These are phyloP conservation scores for Python bivittatus DNA, from an alignment of 2,113 vertebrate species.

Conservation along the genomic window DNA sequence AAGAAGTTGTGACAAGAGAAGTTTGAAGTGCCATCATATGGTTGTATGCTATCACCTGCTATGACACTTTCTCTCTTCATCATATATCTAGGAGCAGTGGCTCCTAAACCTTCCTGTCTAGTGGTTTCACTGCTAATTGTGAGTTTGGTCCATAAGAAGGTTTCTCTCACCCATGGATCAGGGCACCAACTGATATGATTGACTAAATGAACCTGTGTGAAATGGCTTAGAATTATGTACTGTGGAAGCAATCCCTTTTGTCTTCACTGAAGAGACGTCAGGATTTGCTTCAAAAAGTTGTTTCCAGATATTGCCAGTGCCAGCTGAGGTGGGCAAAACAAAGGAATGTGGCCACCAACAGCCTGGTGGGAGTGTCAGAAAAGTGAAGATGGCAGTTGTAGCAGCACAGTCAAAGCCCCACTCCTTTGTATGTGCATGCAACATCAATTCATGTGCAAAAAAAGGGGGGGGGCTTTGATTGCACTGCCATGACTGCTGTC, in stretches of 20 bases:
- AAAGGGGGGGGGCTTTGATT: no score
- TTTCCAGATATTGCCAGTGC: not conserved
- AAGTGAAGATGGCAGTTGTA: no score
- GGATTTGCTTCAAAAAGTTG: not conserved
- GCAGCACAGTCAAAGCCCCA: no score
- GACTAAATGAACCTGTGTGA: not conserved
- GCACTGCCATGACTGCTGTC: no score
- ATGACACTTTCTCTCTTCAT: not conserved
- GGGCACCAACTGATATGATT: not conserved
- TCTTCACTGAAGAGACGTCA: not conserved
- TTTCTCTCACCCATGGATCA: not conserved
- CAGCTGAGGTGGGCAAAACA: not conserved
- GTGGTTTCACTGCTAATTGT: not conserved
- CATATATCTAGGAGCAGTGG: not conserved
- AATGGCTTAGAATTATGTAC: not conserved
- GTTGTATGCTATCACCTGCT: not conserved
- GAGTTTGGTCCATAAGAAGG: not conserved
- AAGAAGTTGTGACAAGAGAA: not conserved
- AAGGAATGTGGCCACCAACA: not conserved
- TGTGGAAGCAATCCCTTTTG: not conserved
- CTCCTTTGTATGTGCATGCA: no score
- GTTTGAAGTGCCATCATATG: not conserved
- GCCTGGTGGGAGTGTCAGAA: not conserved
- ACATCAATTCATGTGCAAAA: no score
- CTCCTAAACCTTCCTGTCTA: not conserved